Conservation (phyloP, 2,797 vertebrate genomes). For the Acanthopagrus latus region DNA sequence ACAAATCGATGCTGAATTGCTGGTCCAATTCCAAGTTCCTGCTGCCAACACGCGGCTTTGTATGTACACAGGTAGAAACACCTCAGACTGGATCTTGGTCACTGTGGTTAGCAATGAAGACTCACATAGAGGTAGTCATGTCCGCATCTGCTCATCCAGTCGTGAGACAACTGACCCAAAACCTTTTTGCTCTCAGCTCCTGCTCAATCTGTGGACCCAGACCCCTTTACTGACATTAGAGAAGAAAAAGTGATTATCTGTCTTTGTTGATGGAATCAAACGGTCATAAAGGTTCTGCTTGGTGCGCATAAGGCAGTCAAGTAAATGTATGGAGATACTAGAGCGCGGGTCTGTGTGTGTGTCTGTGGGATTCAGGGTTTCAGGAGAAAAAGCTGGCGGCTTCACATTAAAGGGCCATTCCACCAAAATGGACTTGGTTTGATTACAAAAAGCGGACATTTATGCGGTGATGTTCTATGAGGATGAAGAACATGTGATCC, state of each 20-base stretch:
- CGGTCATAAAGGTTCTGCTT: slow-evolving; percentile 63
- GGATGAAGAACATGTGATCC: neutral
- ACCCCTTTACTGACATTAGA: slow-evolving; percentile 48
- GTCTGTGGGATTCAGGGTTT: slow-evolving; percentile 1
- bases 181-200: slow-evolving; percentile 32
- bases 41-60: slow-evolving; percentile 32
- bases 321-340: slow-evolving; percentile 46
- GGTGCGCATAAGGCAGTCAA: slow-evolving; percentile 74
- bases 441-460: slow-evolving; percentile 7
- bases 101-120: slow-evolving; percentile 67
- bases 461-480: slow-evolving; percentile 12
- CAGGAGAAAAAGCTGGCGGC: slow-evolving; percentile 27
- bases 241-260: slow-evolving; percentile 50
- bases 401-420: slow-evolving; percentile 58
- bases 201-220: slow-evolving; percentile 42
- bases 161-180: slow-evolving; percentile 52
- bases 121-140: slow-evolving; percentile 75
- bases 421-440: slow-evolving; percentile 47
- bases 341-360: slow-evolving; percentile 11
- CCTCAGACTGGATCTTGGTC: slow-evolving; percentile 66
- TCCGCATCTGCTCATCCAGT: slow-evolving; percentile 67
- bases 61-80: slow-evolving; percentile 61
- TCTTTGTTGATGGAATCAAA: slow-evolving; percentile 49
- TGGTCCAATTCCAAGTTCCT: slow-evolving; percentile 61
- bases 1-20: slow-evolving; percentile 50